Evolutionary conservation across 2,113 vertebrate species (phyloP).

Genomic region (Otis tarda): DNA sequence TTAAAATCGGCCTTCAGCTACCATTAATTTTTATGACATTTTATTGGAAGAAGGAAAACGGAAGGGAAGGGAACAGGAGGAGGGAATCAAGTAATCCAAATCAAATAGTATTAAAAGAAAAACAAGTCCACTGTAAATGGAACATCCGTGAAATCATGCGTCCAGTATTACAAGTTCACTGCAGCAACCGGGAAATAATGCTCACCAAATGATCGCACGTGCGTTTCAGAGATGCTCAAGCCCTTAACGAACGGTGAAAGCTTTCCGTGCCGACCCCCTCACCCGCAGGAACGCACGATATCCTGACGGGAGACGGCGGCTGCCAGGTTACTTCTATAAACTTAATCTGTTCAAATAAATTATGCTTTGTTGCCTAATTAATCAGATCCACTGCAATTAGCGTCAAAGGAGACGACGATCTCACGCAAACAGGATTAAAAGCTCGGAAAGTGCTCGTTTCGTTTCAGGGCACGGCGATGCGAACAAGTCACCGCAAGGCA

Average conservation of each 20-base stretch:
- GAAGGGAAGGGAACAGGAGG: constrained; percentile 33
- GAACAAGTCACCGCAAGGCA: constrained; percentile 29
- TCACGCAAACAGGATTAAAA: background rate
- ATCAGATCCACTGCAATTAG: constrained; percentile 38
- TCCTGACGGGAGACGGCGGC: background rate
- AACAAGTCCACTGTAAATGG: background rate
- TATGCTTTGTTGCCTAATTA: background rate
- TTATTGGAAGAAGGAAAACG: background rate
- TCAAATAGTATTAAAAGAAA: background rate
- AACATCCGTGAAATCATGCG: background rate
- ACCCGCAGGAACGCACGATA: background rate
- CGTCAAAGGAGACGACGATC: background rate
- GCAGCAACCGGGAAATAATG: background rate
- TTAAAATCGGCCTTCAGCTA: background rate
- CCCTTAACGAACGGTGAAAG: rapidly evolving
- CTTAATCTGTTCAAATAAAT: background rate
- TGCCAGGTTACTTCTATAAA: background rate
- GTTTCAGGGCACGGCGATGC: background rate
- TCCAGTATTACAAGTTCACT: background rate
- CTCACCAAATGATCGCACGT: background rate
- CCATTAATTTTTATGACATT: constrained; percentile 17
- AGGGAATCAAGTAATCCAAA: background rate
- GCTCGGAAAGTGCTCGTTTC: background rate
- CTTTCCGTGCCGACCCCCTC: rapidly evolving
- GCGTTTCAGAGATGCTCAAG: rapidly evolving